phyloP scores from a whole-genome alignment of 2,113 vertebrate species.

The Morone chrysops region DNA sequence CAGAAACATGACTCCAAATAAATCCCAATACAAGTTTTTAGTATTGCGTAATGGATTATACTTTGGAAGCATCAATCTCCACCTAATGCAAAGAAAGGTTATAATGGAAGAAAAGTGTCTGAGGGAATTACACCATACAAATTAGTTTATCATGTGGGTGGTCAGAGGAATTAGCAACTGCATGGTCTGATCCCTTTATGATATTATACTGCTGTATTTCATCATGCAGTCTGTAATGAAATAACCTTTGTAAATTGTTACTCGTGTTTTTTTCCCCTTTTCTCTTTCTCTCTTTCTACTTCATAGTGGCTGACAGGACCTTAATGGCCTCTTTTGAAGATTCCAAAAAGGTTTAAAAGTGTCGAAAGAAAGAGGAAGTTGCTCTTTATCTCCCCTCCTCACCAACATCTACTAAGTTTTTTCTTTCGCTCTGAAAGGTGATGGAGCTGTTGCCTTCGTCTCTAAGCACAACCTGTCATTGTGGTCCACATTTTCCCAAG shows the following conservation, averaged over 20 bases:
- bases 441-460: conserved; percentile 56
- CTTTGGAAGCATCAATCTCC: conserved; percentile 23
- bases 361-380: conserved; percentile 56
- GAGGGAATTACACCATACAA: conserved; percentile 26
- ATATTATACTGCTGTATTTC: conserved; percentile 38
- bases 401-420: conserved; percentile 8
- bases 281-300: background rate
- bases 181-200: conserved; percentile 34
- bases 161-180: conserved; percentile 47
- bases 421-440: conserved; percentile 35
- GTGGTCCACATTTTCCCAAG: conserved; percentile 79
- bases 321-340: conserved; percentile 41
- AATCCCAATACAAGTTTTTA: background rate
- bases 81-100: conserved; percentile 8
- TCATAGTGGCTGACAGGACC: background rate
- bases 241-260: conserved; percentile 28
- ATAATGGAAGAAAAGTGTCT: background rate
- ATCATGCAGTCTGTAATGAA: conserved; percentile 4
- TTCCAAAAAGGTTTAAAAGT: conserved; percentile 50
- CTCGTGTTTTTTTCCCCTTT: background rate
- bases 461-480: conserved; percentile 70
- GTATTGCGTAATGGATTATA: background rate
- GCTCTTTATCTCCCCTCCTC: conserved; percentile 20
- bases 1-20: background rate
- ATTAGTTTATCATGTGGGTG: conserved; percentile 62